Evolutionary conservation across 1,140 invertebrate genomes (phyloP), one percentile per base, ranked within the genome.

Genomic region (Megalopta genalis): DNA sequence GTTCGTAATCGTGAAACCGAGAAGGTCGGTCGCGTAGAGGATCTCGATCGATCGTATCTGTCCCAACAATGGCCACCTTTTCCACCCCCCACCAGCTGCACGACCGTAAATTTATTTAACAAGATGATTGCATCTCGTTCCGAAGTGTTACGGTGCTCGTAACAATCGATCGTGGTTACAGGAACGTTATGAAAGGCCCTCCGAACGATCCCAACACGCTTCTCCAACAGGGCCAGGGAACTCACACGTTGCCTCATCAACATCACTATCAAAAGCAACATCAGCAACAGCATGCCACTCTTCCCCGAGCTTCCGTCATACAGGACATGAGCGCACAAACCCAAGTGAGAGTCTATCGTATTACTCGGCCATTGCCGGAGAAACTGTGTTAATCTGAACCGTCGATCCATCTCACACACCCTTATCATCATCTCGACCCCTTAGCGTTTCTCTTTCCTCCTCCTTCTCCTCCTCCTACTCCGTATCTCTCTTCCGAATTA

Each of bases 121-220:
- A 49, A 66, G 54, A 62, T 57, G 21, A 62, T 67, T 75, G 65
- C 73, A 25, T 46, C n/a, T 73, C 46, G 63, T 65, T 23, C 63
- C 21, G n/a, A n/a, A 49, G 14, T 42, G 52, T 69, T 69, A 37
- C 23, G 52, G 68, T 46, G n/a, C 27, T 46, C 70, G 57, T 77
- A 77, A 80, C 72, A 46, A 76, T 80, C 75, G 37, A 71, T 81
- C 67, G 59, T 85, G 62, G 52, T 79, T 85, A 23, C 81, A 93
- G 92, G 79, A 92, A 92, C 93, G 87, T 90, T 14, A 90, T 94
- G 87, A 94, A 94, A 82, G 93, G 93, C 59, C 93, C 93, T 73
- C 93, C 95, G 52, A 93, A 94, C 49, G 95, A 94, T 91, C 95
- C 94, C 21, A 94, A 94, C 81, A 92, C 93, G 49, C 90, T 92